Percentiles rank a stretch among this genome's conserved stretches.
Evolutionary conservation across 2,888 invertebrate genomes (phyloP).

Genomic region (Hypomecis atomaria): DNA sequence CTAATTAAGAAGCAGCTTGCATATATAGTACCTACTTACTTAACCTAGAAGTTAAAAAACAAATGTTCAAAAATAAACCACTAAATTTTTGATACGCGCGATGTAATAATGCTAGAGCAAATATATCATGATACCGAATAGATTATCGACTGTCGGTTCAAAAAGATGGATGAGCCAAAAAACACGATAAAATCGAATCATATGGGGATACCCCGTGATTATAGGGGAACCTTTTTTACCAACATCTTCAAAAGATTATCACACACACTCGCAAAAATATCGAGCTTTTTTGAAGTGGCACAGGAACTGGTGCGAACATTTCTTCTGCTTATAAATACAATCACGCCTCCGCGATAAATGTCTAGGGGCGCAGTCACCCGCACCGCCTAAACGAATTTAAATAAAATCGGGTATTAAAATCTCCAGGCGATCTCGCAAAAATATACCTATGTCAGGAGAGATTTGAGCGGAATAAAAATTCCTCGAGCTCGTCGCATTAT

Average conservation of each 20-base stretch:
- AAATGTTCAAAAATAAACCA: too few species aligned
- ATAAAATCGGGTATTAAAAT: constrained; percentile 83
- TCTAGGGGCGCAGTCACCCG: constrained; percentile 76
- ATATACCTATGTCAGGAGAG: constrained; percentile 84
- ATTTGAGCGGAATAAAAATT: constrained; percentile 84
- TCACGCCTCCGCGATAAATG: constrained; percentile 80
- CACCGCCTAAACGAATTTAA: constrained; percentile 82
- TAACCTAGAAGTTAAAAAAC: not conserved
- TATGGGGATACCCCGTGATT: constrained; percentile 46
- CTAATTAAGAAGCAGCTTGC: not conserved
- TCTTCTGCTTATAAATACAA: constrained; percentile 76
- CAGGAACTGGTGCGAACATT: constrained; percentile 48
- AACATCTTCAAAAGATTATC: constrained; percentile 42
- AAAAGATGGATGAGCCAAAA: constrained; percentile 54
- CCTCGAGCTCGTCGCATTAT: constrained; percentile 81
- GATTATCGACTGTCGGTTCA: constrained; percentile 48
- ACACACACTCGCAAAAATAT: constrained; percentile 35
- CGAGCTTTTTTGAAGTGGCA: constrained; percentile 40
- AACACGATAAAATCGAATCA: constrained; percentile 49
- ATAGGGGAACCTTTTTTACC: constrained; percentile 43
- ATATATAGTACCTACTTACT: not conserved
- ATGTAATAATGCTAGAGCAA: constrained; percentile 7
- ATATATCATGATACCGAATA: constrained; percentile 34
- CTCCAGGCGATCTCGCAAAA: constrained; percentile 80
- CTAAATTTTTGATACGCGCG: too few species aligned